Base-by-base conservation (phyloP, 2,113 vertebrate genomes). In the Hippolais icterina region DNA sequence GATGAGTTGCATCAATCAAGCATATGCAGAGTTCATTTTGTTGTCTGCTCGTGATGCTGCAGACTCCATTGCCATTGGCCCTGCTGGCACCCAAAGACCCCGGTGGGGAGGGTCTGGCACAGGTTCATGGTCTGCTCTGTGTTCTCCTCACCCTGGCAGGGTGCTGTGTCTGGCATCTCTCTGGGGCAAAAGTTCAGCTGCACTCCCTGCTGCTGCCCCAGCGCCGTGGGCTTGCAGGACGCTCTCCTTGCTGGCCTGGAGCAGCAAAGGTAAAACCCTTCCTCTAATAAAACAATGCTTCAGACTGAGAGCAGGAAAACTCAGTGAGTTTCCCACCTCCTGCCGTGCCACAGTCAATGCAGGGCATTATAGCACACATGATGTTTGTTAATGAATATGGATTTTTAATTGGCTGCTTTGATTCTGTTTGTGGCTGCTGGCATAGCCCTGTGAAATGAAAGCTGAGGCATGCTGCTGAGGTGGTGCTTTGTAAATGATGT, bases 381-480 rank as follows among this genome's bases (percentile, higher is more conserved):
- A 83, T 90, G 83, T 94, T 93, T 92, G 93, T 84, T 92, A 93
- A 95, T 86, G 79, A 93, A 78, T 95, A 93, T 94, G 92, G 86
- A 92, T 97, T 96, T 97, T 95, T 96, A 96, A 96, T 93, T 96
- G 96, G 83, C 60, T 94, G 72, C 92, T 95, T 96, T 96, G 92
- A 95, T 90, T 91, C 93, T 87, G 72, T 89, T 88, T 68, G 77
- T 87, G 90, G 63, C 92, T 95, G 88, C 89, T 90, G 90, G 94
- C 69, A 5, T 46, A 92, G 88, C 90, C 80, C 49, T 83, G 76
- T 81, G 92, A 92, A 94, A 88, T 79, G 85, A 96, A 76, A 83
- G 86, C 76, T 84, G 83, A 93, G 90, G 79, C 88, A 23, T 41
- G 90, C 96, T 95, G 92, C 93, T 95, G 80, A 90, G 88, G 88